Evolutionary conservation across 2,888 invertebrate genomes (phyloP).

Genomic region (Meta bourneti): DNA sequence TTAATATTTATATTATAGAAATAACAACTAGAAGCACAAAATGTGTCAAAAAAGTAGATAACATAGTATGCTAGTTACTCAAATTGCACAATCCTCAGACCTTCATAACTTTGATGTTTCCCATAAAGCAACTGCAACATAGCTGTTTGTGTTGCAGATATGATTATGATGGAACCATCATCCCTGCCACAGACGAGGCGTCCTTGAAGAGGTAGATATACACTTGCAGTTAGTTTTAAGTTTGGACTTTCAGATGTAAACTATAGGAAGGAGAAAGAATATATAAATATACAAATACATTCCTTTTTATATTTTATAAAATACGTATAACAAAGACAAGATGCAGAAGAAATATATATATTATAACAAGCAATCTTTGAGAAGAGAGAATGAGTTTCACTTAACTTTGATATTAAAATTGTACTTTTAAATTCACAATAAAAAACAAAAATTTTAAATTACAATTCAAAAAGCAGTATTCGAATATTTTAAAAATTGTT

Average conservation of each 20-base stretch:
- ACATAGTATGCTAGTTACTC: no score
- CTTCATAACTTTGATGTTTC: constrained; percentile 77
- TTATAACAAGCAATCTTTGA: background rate
- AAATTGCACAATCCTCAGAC: constrained; percentile 36
- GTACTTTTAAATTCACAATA: background rate
- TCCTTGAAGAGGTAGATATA: constrained; percentile 95
- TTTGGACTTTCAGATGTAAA: constrained; percentile 61
- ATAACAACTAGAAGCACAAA: no score
- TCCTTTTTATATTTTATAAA: background rate
- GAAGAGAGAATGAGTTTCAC: background rate
- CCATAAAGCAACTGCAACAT: constrained; percentile 95
- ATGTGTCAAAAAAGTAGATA: no score
- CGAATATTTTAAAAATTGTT: no score
- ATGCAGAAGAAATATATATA: no score
- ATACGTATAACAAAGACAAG: background rate
- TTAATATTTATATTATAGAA: no score
- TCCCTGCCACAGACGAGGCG: constrained; percentile 95
- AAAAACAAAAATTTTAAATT: background rate
- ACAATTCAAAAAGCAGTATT: background rate
- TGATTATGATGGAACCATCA: constrained; percentile 97
- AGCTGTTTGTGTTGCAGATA: constrained; percentile 96
- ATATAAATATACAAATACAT: background rate
- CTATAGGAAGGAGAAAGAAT: background rate
- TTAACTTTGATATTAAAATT: background rate
- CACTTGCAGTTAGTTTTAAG: constrained; percentile 93